Percentiles rank a stretch among this genome's conserved stretches.
Conservation (phyloP, 2,888 invertebrate genomes). For the Callyntrura guangdongensis region DNA sequence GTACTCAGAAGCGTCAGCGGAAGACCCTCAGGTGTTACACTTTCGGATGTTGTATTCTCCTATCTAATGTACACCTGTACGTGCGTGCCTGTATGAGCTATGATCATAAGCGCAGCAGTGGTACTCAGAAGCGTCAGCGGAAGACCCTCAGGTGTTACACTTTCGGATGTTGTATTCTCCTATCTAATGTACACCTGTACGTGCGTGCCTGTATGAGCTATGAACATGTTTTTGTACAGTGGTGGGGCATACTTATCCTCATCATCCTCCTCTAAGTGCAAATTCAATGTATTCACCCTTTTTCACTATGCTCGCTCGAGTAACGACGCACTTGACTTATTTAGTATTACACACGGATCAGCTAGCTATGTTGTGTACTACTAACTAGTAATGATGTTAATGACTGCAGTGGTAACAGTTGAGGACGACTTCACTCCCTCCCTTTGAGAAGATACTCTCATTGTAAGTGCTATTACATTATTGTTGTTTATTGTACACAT, state of each 20-base stretch:
- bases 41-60: slow-evolving; percentile 53
- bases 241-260: neutral
- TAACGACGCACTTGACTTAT: slow-evolving; percentile 71
- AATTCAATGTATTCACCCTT: slow-evolving; percentile 64
- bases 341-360: slow-evolving; percentile 34
- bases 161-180: slow-evolving; percentile 53
- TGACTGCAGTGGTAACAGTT: neutral
- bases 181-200: neutral
- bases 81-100: neutral
- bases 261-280: slow-evolving; percentile 40
- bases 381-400: neutral
- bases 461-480: neutral
- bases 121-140: slow-evolving; percentile 51
- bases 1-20: slow-evolving; percentile 51
- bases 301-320: slow-evolving; percentile 47
- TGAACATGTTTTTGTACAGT: neutral
- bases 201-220: neutral
- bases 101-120: neutral
- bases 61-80: too few species aligned
- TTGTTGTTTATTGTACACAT: slow-evolving; percentile 16
- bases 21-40: slow-evolving; percentile 78
- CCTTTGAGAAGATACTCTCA: neutral
- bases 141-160: slow-evolving; percentile 78
- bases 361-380: neutral
- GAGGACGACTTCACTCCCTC: slow-evolving; percentile 16